Evolutionary conservation across 2,113 vertebrate species (phyloP), one percentile per base, ranked within the genome.

Genomic region (Cephalopterus ornatus): DNA sequence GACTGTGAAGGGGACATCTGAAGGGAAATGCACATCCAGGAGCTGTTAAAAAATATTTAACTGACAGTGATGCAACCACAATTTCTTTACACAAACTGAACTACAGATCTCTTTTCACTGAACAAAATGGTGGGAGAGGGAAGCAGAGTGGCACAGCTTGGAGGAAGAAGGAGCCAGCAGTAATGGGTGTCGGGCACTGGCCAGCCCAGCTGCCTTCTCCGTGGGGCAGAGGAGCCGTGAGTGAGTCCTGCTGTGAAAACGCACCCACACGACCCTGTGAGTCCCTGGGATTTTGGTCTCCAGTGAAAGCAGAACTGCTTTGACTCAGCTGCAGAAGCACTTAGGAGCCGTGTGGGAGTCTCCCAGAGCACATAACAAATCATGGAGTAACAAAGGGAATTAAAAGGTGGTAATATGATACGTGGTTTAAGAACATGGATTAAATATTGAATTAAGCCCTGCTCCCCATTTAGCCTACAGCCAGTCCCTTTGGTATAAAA

Each of bases 271-370:
- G 61, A 41, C 23, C 35, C 59, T 26, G 46, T 0, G 5, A n/a
- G 50, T 16, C 30, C 0, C 0, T 30, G 75, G 39, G 59, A 78
- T 91, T 91, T 86, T 2, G 2, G 72, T 42, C 39, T 71, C 72
- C 30, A 42, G 61, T 83, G 88, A 92, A 88, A 92, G 67, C 85
- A 94, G 75, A 80, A 72, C 68, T 4, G 2, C 61, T 88, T 55
- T 68, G 44, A 83, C 72, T 90, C 92, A 95, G 93, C 85, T 97
- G 95, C 90, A 96, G 88, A 96, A 96, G 61, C 79, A 89, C 91
- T 96, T 52, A 91, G 82, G 90, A 78, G 75, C 50, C 71, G 78
- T 63, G 92, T 93, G 85, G 95, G 92, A 92, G 90, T 85, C 72
- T 72, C 79, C 8, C 89, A 93, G 88, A 79, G 71, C 79, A 95